Evolutionary conservation across 2,888 invertebrate genomes (phyloP), one percentile per base, ranked within the genome.

Genomic region (Stratiomys singularior): DNA sequence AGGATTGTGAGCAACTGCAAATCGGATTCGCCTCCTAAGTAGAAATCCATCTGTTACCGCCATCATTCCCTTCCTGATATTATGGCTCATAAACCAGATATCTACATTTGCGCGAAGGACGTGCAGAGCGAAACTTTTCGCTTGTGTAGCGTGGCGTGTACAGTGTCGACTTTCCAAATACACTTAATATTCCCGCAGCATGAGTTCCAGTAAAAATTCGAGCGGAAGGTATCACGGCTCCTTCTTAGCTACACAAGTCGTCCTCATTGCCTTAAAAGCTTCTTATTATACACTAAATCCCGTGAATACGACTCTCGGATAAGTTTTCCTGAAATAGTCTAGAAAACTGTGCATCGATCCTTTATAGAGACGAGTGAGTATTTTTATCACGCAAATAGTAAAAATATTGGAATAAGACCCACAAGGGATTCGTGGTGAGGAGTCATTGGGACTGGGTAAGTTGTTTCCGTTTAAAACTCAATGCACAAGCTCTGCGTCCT

Each of bases 81-180:
- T 25, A 66, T 37, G 66, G 18, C 66, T 66, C 66, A 37, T 66
- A 66, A 66, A 66, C 15, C 18, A 37, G 66, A 66, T 66, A 66
- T 66, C 66, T 37, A 66, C 66, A 30, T 66, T n/a, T 37, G 18
- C 37, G 18, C 27, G 66, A 37, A 18, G 37, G 66, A 66, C 37
- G 37, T 66, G 30, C 30, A 21, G 21, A 30, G n/a, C n/a, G 1
- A 1, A 18, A 23, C 27, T 27, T 27, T 63, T 37, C 37, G 37
- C 15, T 66, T 66, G 37, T n/a, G 18, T 37, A 37, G 66, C 37
- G 18, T 52, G 37, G 27, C 18, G 13, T 37, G 37, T 30, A 37
- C n/a, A 66, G 28, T 37, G 66, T 66, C 66, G 66, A 11, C 66
- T 30, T 37, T 66, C n/a, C 66, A 18, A 37, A 37, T 21, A 15